Conservation (phyloP, 1,140 invertebrate species). For the Planococcus citri region DNA sequence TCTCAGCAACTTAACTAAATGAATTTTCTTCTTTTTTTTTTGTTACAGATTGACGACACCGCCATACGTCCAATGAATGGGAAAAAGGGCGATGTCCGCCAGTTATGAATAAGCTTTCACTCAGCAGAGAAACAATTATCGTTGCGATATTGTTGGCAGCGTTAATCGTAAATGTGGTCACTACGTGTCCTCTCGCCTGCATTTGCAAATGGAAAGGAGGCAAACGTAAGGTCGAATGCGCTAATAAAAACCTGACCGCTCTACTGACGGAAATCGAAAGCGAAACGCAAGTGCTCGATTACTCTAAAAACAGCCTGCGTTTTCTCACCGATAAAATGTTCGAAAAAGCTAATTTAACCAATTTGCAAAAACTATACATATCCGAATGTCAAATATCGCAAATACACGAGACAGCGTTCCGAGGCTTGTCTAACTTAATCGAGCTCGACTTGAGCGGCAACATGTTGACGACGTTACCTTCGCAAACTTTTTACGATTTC, state of each 20-base stretch:
- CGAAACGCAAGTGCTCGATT: slow-evolving; percentile 75
- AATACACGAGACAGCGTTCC: slow-evolving; percentile 64
- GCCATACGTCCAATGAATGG: background rate
- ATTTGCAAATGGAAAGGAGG: slow-evolving; percentile 84
- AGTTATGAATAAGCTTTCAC: slow-evolving; percentile 11
- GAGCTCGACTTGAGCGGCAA: slow-evolving; percentile 78
- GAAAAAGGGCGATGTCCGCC: background rate
- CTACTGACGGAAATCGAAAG: slow-evolving; percentile 69
- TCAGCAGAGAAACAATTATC: slow-evolving; percentile 6
- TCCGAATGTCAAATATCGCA: slow-evolving; percentile 58
- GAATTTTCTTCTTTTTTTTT: background rate
- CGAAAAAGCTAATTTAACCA: slow-evolving; percentile 57
- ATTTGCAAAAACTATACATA: slow-evolving; percentile 75
- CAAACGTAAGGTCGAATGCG: slow-evolving; percentile 78
- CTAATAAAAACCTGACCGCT: slow-evolving; percentile 52
- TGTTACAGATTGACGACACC: background rate
- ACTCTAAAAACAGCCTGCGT: slow-evolving; percentile 66
- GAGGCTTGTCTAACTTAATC: slow-evolving; percentile 71
- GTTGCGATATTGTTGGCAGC: slow-evolving; percentile 8
- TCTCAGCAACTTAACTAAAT: too few relatives aligned
- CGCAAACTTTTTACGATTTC: slow-evolving; percentile 62
- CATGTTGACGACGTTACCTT: slow-evolving; percentile 59
- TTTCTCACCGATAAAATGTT: slow-evolving; percentile 62
- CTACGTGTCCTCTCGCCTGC: slow-evolving; percentile 60
- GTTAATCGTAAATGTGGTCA: slow-evolving; percentile 27